A percentile compares a stretch with the other conserved stretches of the same genome.
These are phyloP conservation scores for Panagrolaimus sp. DNA, from an alignment of 1,140 invertebrate species.

Conservation along the genomic window DNA sequence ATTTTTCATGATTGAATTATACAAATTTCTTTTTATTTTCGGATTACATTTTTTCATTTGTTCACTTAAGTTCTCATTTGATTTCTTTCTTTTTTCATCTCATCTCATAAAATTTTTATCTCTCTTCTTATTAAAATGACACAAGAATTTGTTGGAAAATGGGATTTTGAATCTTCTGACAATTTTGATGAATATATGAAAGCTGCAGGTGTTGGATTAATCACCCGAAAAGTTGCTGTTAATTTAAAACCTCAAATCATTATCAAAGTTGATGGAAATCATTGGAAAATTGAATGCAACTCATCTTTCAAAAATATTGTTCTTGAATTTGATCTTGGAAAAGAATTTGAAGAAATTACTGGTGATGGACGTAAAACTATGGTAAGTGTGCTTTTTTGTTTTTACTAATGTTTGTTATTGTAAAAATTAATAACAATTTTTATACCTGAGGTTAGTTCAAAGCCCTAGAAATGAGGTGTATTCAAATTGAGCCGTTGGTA, in stretches of 20 bases:
- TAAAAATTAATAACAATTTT: too few species aligned
- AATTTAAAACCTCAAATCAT: conserved; percentile 29
- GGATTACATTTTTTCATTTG: too few species aligned
- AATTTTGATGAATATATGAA: conserved; percentile 44
- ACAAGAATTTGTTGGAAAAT: conserved; percentile 30
- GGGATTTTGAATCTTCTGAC: conserved; percentile 31
- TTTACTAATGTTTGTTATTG: neutral
- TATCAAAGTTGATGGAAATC: conserved; percentile 20
- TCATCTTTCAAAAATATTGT: conserved; percentile 30
- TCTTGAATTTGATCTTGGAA: neutral
- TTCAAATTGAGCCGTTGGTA: too few species aligned
- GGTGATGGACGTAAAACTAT: conserved; percentile 18
- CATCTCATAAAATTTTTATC: too few species aligned
- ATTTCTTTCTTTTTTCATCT: too few species aligned
- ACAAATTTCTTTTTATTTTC: too few species aligned
- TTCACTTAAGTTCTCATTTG: too few species aligned
- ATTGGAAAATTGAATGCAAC: conserved; percentile 23
- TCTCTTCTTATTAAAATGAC: neutral
- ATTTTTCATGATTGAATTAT: too few species aligned
- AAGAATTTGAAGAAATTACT: conserved; percentile 19
- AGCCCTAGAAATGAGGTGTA: too few species aligned
- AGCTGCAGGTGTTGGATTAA: conserved; percentile 27
- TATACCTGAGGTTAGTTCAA: too few species aligned
- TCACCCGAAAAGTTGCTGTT: conserved; percentile 31
- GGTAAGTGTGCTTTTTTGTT: neutral